Percentiles rank a stretch among this genome's conserved stretches.
These are phyloP conservation scores for Malacosoma neustria DNA, from an alignment of 2,888 invertebrate genomes.

Conservation along the genomic window DNA sequence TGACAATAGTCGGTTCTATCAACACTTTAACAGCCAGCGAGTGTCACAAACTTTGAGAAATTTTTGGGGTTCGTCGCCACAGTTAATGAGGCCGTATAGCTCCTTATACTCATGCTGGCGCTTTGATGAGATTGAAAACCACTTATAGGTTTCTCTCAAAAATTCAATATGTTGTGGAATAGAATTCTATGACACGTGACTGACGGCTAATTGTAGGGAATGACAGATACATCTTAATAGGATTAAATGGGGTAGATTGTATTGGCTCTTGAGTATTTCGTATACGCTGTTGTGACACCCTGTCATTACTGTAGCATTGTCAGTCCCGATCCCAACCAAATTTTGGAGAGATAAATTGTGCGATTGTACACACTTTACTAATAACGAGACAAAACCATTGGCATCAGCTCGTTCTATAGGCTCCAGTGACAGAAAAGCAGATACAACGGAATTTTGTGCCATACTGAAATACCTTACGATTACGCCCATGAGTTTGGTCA, in stretches of 20 bases:
- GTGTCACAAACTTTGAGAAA: constrained; percentile 18
- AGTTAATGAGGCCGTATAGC: constrained; percentile 20
- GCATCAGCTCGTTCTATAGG: constrained; percentile 14
- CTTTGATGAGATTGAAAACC: constrained; percentile 21
- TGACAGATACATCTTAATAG: constrained; percentile 18
- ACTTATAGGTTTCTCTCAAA: constrained; percentile 26
- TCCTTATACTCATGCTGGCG: constrained; percentile 17
- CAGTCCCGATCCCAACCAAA: constrained; percentile 24
- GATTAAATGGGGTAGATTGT: constrained; percentile 18
- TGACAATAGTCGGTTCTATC: constrained; percentile 6
- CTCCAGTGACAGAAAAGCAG: constrained; percentile 8
- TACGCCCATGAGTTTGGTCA: constrained; percentile 5
- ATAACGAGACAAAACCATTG: constrained; percentile 9
- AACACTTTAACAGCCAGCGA: constrained; percentile 11
- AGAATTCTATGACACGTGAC: constrained; percentile 20
- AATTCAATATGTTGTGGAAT: constrained; percentile 25
- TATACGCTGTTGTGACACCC: constrained; percentile 23
- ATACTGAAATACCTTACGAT: constrained; percentile 8
- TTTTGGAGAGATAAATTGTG: constrained; percentile 11
- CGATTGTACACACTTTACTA: constrained; percentile 11
- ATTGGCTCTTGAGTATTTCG: constrained; percentile 16
- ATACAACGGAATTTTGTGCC: constrained; percentile 7
- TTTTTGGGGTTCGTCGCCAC: constrained; percentile 22
- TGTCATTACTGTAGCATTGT: constrained; percentile 31
- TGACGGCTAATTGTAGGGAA: constrained; percentile 24